A percentile compares a stretch with the other conserved stretches of the same genome.
Conservation (phyloP, 2,113 vertebrate species). For the Nycticorax nycticorax region DNA sequence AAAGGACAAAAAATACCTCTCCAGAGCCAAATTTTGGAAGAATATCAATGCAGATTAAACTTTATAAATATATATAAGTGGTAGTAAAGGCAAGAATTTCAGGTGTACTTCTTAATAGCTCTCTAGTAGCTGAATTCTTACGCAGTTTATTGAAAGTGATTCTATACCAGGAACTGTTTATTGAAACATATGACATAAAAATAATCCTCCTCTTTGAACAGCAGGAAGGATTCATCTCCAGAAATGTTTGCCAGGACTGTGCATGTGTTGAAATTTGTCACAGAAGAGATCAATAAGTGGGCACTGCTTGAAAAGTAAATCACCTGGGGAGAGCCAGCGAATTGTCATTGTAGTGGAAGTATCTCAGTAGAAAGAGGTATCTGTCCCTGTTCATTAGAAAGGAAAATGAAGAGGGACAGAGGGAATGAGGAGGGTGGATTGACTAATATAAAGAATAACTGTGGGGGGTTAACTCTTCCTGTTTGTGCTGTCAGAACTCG, state of each 20-base stretch:
- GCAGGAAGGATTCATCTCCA: slow-evolving; percentile 76
- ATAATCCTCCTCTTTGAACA: slow-evolving; percentile 72
- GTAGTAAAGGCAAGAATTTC: slow-evolving; percentile 19
- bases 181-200: slow-evolving; percentile 72
- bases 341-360: slow-evolving; percentile 76
- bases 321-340: slow-evolving; percentile 71
- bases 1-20: neutral
- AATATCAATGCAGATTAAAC: neutral
- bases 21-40: neutral
- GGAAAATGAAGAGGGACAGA: slow-evolving; percentile 63
- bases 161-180: slow-evolving; percentile 45
- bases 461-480: slow-evolving; percentile 72
- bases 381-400: slow-evolving; percentile 67
- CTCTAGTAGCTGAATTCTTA: slow-evolving; percentile 6
- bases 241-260: slow-evolving; percentile 71
- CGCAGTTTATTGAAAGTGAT: slow-evolving; percentile 65
- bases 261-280: slow-evolving; percentile 80
- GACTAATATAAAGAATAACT: slow-evolving; percentile 72
- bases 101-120: slow-evolving; percentile 32
- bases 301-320: slow-evolving; percentile 80
- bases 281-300: slow-evolving; percentile 78
- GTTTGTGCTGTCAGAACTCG: slow-evolving; percentile 63
- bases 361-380: slow-evolving; percentile 65
- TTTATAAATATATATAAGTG: neutral
- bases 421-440: slow-evolving; percentile 68